These are phyloP conservation scores for Bugula neritina DNA, from an alignment of 2,888 invertebrate genomes.

Conservation along the genomic window DNA sequence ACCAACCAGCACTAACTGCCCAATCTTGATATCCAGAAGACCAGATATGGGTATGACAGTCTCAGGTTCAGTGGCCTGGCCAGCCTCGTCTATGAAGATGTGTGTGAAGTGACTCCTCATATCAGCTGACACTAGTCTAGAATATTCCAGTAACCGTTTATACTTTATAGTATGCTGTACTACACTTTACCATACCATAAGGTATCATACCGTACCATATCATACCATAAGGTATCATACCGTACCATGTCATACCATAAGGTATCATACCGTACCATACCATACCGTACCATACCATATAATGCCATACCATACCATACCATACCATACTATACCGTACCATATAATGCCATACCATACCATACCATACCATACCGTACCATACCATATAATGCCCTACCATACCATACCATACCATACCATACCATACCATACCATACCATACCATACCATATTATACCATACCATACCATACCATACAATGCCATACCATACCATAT, in stretches of 20 bases:
- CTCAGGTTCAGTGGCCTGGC: slow-evolving; percentile 45
- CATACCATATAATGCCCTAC: not conserved
- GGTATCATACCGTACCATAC: not conserved
- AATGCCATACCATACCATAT: not conserved
- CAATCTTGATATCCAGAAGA: slow-evolving; percentile 29
- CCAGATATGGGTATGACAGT: slow-evolving; percentile 38
- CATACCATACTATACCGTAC: not conserved
- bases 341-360: not conserved
- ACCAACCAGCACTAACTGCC: slow-evolving; percentile 44
- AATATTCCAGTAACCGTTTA: not conserved
- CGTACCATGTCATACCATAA: not conserved
- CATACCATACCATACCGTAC: not conserved
- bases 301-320: not conserved
- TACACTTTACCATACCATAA: too few relatives aligned
- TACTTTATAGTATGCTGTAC: too few relatives aligned
- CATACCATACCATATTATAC: not conserved
- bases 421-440: not conserved
- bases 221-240: not conserved
- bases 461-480: not conserved
- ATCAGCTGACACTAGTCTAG: slow-evolving; percentile 16
- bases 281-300: not conserved
- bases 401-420: not conserved
- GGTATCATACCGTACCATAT: too few relatives aligned
- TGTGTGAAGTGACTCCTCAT: slow-evolving; percentile 39
- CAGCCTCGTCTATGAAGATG: slow-evolving; percentile 45